Evolutionary conservation across 2,888 invertebrate genomes (phyloP).

Genomic region (Nephrotoma guestfalica): DNA sequence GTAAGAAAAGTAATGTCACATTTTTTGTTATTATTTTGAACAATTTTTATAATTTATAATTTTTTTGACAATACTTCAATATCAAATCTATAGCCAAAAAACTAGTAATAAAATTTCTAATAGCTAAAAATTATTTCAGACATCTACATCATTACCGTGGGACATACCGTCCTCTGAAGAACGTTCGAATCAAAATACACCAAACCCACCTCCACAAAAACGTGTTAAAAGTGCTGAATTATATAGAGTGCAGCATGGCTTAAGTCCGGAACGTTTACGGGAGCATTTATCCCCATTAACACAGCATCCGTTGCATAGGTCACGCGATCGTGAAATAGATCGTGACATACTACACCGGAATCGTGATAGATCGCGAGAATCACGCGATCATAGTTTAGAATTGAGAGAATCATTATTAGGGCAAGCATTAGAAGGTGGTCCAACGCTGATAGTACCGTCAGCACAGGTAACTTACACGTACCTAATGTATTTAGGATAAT

Average conservation of each 20-base stretch:
- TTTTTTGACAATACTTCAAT: conserved; percentile 2
- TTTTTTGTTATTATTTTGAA: not conserved
- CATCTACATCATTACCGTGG: conserved; percentile 47
- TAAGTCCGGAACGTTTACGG: conserved; percentile 31
- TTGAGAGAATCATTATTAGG: conserved; percentile 57
- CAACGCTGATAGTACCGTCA: conserved; percentile 29
- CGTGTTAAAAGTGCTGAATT: conserved; percentile 55
- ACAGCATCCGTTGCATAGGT: conserved; percentile 29
- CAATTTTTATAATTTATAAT: conserved; percentile 1
- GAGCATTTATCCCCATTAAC: conserved; percentile 28
- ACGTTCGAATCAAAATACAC: conserved; percentile 37
- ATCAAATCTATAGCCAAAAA: not conserved
- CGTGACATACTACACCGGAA: conserved; percentile 15
- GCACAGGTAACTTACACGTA: not conserved
- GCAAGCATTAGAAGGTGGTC: conserved; percentile 61
- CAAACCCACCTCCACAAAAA: conserved; percentile 47
- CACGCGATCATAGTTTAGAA: conserved; percentile 46
- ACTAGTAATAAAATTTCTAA: conserved; percentile 18
- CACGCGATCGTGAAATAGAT: conserved; percentile 21
- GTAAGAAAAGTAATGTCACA: conserved; percentile 25
- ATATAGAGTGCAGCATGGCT: conserved; percentile 44
- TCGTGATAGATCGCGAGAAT: conserved; percentile 20
- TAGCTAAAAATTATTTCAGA: conserved; percentile 27
- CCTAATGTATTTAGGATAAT: not conserved
- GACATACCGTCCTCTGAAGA: conserved; percentile 37